phyloP scores from a whole-genome alignment of 2,797 vertebrate species.

The Tachyglossus aculeatus region DNA sequence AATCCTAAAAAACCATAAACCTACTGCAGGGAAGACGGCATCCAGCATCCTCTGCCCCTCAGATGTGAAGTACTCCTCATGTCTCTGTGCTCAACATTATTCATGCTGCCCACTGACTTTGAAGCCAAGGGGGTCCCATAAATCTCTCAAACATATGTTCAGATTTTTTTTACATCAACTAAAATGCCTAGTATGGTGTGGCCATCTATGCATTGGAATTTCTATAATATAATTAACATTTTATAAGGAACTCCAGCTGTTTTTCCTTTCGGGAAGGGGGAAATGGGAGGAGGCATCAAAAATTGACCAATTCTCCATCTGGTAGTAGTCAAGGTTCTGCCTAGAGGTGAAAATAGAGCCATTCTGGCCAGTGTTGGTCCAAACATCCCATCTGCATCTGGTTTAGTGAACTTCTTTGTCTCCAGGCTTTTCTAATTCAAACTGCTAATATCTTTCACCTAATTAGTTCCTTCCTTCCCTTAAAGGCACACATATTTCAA shows the following conservation, averaged over 20 bases:
- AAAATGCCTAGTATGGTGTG: not conserved
- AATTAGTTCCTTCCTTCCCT: too few species aligned
- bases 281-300: not conserved
- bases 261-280: not conserved
- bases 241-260: not conserved
- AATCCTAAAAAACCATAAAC: too few species aligned
- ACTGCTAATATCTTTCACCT: too few species aligned
- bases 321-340: too few species aligned
- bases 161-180: not conserved
- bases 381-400: too few species aligned
- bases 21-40: too few species aligned
- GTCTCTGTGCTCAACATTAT: not conserved
- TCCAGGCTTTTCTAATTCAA: too few species aligned
- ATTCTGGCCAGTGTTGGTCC: too few species aligned
- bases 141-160: not conserved
- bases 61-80: too few species aligned
- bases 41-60: too few species aligned
- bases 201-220: not conserved
- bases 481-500: slow-evolving; percentile 15
- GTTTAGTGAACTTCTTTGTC: too few species aligned
- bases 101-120: not conserved
- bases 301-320: not conserved
- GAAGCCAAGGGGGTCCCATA: not conserved
- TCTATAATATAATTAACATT: not conserved
- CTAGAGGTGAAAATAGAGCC: too few species aligned